phyloP scores from a whole-genome alignment of 2,797 vertebrate species.

The Menidia menidia region DNA sequence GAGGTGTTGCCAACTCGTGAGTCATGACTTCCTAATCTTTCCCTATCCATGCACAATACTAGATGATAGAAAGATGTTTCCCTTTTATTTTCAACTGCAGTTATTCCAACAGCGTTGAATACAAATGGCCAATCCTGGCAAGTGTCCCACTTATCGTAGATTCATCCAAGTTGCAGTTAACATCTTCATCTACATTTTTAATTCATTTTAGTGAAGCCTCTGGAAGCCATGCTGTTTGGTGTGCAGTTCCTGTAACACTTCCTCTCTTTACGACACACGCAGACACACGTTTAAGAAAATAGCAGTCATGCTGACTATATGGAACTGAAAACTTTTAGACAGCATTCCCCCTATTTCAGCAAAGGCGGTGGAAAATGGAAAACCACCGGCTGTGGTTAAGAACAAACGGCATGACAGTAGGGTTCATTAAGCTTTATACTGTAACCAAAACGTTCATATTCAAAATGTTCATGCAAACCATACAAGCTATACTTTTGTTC shows the following conservation, averaged over 20 bases:
- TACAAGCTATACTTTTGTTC: constrained; percentile 7
- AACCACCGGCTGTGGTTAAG: constrained; percentile 49
- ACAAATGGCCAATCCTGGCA: not conserved
- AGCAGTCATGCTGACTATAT: constrained; percentile 36
- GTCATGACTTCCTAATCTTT: not conserved
- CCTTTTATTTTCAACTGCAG: not conserved
- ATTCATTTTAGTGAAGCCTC: not conserved
- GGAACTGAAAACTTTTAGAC: constrained; percentile 41
- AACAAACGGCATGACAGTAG: constrained; percentile 42
- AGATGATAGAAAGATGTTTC: too few relatives aligned
- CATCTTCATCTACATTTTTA: not conserved
- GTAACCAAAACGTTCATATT: too few relatives aligned
- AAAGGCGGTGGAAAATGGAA: constrained; percentile 48
- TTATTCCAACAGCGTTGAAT: not conserved
- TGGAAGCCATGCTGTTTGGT: not conserved
- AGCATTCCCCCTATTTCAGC: constrained; percentile 44
- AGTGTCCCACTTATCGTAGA: not conserved
- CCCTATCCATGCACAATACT: not conserved
- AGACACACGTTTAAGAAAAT: not conserved
- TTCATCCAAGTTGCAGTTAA: not conserved
- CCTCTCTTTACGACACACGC: constrained; percentile 1
- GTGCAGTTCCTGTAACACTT: constrained; percentile 2
- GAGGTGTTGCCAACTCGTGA: not conserved
- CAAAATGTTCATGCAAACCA: not conserved
- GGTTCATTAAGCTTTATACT: constrained; percentile 43